phyloP scores from a whole-genome alignment of 2,888 invertebrate species.

The Euproctis similis region DNA sequence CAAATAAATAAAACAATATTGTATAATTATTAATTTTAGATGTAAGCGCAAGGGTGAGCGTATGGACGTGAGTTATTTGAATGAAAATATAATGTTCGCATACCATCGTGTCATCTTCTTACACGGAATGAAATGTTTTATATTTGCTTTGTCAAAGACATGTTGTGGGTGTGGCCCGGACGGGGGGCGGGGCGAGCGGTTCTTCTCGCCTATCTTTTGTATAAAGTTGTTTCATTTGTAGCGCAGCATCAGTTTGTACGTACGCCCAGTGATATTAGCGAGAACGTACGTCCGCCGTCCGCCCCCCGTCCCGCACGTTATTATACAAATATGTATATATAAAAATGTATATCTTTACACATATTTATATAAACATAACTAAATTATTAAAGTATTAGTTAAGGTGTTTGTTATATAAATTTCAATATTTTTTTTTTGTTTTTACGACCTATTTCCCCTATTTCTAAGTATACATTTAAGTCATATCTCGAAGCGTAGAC shows the following conservation, averaged over 20 bases:
- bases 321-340: constrained; percentile 18
- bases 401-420: constrained; percentile 76
- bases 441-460: constrained; percentile 72
- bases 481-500: constrained; percentile 73
- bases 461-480: constrained; percentile 73
- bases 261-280: constrained; percentile 32
- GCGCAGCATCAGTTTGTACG: constrained; percentile 29
- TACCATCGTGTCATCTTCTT: constrained; percentile 71
- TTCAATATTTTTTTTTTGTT: constrained; percentile 67
- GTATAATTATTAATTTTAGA: constrained; percentile 76
- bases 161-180: constrained; percentile 35
- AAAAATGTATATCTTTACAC: constrained; percentile 29
- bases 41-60: constrained; percentile 73
- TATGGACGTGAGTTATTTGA: constrained; percentile 73
- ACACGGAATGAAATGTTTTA: constrained; percentile 74
- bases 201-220: constrained; percentile 41
- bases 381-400: constrained; percentile 73
- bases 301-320: constrained; percentile 18
- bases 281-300: constrained; percentile 32
- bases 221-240: constrained; percentile 59
- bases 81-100: constrained; percentile 64
- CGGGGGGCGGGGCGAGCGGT: constrained; percentile 21
- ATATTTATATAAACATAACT: constrained; percentile 44
- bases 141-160: constrained; percentile 66
- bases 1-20: constrained; percentile 71